Percentiles rank a stretch among this genome's conserved stretches.
phyloP scores from a whole-genome alignment of 2,888 invertebrate species.

The Chorisops tibialis region DNA sequence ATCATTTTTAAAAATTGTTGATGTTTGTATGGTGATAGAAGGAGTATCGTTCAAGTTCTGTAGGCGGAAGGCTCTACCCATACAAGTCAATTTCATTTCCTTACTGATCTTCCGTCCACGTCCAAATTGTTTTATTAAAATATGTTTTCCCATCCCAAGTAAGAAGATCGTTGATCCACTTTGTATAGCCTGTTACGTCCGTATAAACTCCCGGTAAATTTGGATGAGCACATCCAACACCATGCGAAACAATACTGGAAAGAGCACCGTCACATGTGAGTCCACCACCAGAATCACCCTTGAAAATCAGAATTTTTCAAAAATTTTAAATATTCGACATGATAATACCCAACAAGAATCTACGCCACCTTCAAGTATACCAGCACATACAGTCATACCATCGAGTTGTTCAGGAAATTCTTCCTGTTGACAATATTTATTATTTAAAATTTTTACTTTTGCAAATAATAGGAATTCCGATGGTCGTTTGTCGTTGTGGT shows the following conservation, averaged over 20 bases:
- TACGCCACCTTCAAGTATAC: not conserved
- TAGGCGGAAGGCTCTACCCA: too few species aligned
- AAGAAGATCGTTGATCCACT: conserved; percentile 13
- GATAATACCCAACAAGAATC: conserved; percentile 8
- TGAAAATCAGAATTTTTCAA: not conserved
- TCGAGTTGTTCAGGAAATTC: not conserved
- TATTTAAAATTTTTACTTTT: not conserved
- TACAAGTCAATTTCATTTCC: too few species aligned
- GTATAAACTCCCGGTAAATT: conserved; percentile 25
- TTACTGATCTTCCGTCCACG: too few species aligned
- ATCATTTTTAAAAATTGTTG: too few species aligned
- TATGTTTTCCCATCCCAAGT: not conserved
- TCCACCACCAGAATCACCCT: conserved; percentile 27
- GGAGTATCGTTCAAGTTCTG: too few species aligned
- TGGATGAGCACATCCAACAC: conserved; percentile 21
- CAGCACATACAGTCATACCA: conserved; percentile 3
- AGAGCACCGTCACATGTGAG: conserved; percentile 18
- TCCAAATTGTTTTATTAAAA: too few species aligned
- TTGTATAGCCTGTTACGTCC: conserved; percentile 12
- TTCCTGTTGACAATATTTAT: not conserved
- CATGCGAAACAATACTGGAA: conserved; percentile 24
- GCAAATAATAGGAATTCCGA: not conserved
- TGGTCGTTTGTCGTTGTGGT: not conserved
- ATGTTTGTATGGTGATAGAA: too few species aligned
- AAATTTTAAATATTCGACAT: not conserved